phyloP scores from a whole-genome alignment of 2,113 vertebrate genomes.

The Psilopsiagon aymara region DNA sequence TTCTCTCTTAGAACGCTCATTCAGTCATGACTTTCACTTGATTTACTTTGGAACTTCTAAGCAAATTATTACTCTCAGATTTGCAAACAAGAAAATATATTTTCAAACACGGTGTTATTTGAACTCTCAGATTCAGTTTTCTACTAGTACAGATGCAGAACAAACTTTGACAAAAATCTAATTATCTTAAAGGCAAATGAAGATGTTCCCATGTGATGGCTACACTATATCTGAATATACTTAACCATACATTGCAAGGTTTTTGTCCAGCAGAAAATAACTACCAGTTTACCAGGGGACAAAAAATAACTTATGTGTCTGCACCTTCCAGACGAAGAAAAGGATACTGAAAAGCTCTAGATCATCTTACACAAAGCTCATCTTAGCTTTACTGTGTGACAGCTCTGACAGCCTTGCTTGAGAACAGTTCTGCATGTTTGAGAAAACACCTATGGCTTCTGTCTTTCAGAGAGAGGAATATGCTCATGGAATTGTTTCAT shows the following conservation, averaged over 20 bases:
- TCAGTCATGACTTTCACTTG: slow-evolving; percentile 15
- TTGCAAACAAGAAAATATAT: neutral
- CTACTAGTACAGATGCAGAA: neutral
- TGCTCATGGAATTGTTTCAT: neutral
- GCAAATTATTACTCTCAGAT: neutral
- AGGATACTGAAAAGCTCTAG: neutral
- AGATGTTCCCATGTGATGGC: neutral
- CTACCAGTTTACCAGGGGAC: neutral
- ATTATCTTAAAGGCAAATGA: neutral
- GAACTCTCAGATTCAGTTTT: neutral
- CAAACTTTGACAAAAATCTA: neutral
- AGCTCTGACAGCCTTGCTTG: neutral
- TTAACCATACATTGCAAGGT: neutral
- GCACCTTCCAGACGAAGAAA: neutral
- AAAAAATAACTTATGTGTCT: neutral
- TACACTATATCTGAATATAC: neutral
- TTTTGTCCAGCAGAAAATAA: neutral
- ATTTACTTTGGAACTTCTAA: slow-evolving; percentile 3
- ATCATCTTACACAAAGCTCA: neutral
- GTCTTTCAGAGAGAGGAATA: neutral
- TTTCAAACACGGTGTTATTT: neutral
- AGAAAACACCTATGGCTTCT: neutral
- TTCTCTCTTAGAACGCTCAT: neutral
- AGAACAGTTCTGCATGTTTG: neutral
- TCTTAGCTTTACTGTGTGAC: neutral